Base-by-base conservation (phyloP, 2,888 invertebrate genomes). In the Drosophila colorata region DNA sequence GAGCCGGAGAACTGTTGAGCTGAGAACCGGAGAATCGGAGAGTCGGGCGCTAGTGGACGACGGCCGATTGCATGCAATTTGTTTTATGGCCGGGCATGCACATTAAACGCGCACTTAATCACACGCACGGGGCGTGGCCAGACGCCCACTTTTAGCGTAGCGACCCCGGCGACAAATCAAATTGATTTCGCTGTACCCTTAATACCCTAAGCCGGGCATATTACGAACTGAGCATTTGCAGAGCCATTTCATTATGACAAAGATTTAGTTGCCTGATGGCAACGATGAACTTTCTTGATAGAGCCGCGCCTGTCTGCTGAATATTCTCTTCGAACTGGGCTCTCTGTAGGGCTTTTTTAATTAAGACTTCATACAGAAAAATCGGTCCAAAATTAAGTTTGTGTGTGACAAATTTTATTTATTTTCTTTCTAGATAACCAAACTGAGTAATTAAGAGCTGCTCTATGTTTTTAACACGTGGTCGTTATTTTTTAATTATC, bases 101-200 rank as follows among this genome's bases (percentile, higher is more conserved):
- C 85, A 85, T 85, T 85, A 85, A 87, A 74, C 73, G 86, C 80
- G 72, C 85, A 85, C 80, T 85, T 85, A 85, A 85, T 85, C 85
- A 87, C 87, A 83, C 86, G 83, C 83, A 84, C 41, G 57, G 75
- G 71, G 80, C 69, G 80, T 79, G 73, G 82, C 66, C 7, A 11
- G 7, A 33, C 49, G 61, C 69, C 35, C 59, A 49, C 49, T 56
- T 61, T 59, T 52, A 37, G 60, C 28, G 23, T 8, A 37, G 16
- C 46, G 8, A 14, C 23, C 2, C 43, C 57, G 69, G 80, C 80
- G 85, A 87, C 86, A 85, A 85, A 85, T 87, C 80, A 87, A 85
- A 85, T 87, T 85, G 85, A 85, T 85, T 87, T 83, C 68, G 20
- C 61, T 49, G 6, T 28, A 43, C 48, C 48, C 48, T 65, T 49